Conservation (phyloP, 2,113 vertebrate genomes). For the Ptilorrhoa leucosticta region DNA sequence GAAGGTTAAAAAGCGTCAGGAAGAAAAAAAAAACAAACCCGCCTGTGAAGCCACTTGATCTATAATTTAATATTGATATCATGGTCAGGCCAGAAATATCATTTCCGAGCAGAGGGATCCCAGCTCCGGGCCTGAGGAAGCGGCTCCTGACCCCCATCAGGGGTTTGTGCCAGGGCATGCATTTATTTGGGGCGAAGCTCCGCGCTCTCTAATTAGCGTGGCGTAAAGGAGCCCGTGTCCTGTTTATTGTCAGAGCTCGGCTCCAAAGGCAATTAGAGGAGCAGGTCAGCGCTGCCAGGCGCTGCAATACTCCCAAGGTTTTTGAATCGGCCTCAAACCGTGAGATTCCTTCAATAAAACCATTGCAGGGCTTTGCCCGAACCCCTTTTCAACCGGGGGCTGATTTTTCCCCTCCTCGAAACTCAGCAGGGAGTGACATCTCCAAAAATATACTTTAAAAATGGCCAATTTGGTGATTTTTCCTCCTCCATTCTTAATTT, state of each 20-base stretch:
- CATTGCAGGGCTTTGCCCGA: rapidly evolving
- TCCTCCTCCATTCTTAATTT: rapidly evolving
- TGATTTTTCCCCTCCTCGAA: background rate
- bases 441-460: rapidly evolving
- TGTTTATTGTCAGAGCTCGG: background rate
- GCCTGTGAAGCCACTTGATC: rapidly evolving
- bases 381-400: background rate
- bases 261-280: background rate
- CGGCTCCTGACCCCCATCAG: rapidly evolving
- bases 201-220: background rate
- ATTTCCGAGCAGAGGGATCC: background rate
- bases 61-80: background rate
- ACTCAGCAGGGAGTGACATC: rapidly evolving
- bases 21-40: background rate
- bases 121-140: rapidly evolving
- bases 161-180: rapidly evolving
- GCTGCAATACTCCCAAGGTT: background rate
- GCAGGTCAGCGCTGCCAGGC: background rate
- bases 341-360: background rate
- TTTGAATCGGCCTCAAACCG: background rate
- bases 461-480: rapidly evolving
- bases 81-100: rapidly evolving
- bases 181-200: background rate
- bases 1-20: background rate
- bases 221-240: background rate